Evolutionary conservation across 53 echinoderm and acorn worm genomes (phyloP).

Genomic region (Glandiceps talaboti): DNA sequence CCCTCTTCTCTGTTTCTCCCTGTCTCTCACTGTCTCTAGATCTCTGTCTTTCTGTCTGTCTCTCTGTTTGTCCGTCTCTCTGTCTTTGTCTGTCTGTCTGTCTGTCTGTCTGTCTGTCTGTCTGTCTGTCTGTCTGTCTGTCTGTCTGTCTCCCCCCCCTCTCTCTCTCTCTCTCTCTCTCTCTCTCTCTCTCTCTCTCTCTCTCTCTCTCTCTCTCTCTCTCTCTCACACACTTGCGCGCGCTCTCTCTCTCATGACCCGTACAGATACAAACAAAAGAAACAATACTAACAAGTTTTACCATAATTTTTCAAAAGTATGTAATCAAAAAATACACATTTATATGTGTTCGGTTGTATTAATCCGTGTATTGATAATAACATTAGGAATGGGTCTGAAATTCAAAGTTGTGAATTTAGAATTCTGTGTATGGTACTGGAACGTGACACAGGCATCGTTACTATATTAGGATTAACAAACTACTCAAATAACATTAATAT

Average conservation of each 20-base stretch:
- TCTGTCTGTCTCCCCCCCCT: neutral
- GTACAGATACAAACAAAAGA: too few species aligned
- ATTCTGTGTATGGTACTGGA: too few species aligned
- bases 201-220: neutral
- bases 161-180: neutral
- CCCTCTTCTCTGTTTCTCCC: neutral
- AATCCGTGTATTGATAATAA: too few species aligned
- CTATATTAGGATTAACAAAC: too few species aligned
- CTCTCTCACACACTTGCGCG: neutral
- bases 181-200: conserved; percentile 14
- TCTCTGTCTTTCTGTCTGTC: neutral
- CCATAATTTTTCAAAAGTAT: too few species aligned
- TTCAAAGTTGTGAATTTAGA: too few species aligned
- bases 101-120: neutral
- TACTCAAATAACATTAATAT: too few species aligned
- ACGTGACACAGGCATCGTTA: too few species aligned
- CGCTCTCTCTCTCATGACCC: neutral
- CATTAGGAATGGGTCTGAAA: too few species aligned
- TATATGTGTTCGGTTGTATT: too few species aligned
- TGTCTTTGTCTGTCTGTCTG: neutral
- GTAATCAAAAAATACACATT: too few species aligned
- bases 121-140: conserved; percentile 9
- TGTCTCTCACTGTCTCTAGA: neutral
- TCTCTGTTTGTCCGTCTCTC: neutral
- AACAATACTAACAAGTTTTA: too few species aligned